These are phyloP conservation scores for Imbricaverruca yamaguchii DNA, from an alignment of 2,888 invertebrate species.

Conservation along the genomic window DNA sequence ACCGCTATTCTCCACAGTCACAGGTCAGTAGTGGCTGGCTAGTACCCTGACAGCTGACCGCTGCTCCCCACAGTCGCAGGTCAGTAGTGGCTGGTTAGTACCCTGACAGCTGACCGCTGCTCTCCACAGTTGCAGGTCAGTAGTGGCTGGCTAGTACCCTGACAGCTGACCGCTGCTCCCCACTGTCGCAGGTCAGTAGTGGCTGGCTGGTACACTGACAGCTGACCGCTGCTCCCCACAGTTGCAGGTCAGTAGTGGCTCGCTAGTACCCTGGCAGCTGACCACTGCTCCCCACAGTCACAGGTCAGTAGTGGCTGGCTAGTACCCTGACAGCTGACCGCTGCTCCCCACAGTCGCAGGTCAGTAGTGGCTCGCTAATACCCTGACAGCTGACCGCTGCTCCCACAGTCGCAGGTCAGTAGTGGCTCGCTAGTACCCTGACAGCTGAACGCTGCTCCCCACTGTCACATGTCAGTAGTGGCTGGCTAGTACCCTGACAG, in stretches of 20 bases:
- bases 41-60: background rate
- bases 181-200: background rate
- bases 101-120: background rate
- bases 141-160: background rate
- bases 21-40: background rate
- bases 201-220: background rate
- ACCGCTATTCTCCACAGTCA: background rate
- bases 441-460: background rate
- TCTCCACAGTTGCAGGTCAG: background rate
- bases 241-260: background rate
- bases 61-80: background rate
- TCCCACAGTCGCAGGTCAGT: background rate
- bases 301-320: background rate
- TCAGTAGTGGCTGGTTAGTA: background rate
- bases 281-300: background rate
- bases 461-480: background rate
- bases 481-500: background rate
- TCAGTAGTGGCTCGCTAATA: background rate
- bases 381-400: background rate
- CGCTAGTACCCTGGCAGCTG: background rate
- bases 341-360: background rate
- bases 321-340: background rate
- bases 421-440: background rate
- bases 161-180: background rate
- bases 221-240: background rate